Conservation (phyloP, 2,797 vertebrate species). For the Diceros bicornis region DNA sequence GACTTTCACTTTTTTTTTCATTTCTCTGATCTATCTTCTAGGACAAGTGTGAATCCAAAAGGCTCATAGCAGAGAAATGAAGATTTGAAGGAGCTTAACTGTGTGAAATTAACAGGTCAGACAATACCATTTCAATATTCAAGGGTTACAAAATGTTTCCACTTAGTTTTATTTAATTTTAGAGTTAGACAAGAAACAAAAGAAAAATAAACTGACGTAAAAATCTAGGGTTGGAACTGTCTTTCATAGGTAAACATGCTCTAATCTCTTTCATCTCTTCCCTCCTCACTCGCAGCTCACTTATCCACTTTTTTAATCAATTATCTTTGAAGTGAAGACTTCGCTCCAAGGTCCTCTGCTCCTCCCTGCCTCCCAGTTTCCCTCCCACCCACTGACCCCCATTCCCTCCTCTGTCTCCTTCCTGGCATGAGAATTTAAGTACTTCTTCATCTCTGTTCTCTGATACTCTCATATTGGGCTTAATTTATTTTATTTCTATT, state of each 20-base stretch:
- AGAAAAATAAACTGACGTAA: neutral
- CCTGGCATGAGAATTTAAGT: neutral
- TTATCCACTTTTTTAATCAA: neutral
- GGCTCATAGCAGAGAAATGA: slow-evolving; percentile 18
- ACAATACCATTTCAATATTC: neutral
- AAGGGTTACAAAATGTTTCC: slow-evolving; percentile 33
- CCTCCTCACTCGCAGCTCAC: neutral
- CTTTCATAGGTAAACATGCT: neutral
- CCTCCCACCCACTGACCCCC: neutral
- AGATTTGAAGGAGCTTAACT: neutral
- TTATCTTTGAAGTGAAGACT: neutral
- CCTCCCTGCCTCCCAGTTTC: neutral
- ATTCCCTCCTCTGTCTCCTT: neutral
- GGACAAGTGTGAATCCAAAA: slow-evolving; percentile 56
- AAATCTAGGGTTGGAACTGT: neutral
- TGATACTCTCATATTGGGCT: no score
- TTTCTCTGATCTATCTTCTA: slow-evolving; percentile 47
- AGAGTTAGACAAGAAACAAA: slow-evolving; percentile 37
- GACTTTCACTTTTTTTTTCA: neutral
- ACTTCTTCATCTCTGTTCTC: neutral
- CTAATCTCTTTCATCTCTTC: neutral
- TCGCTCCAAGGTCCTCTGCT: neutral
- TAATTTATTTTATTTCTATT: neutral
- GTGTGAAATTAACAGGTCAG: slow-evolving; percentile 31
- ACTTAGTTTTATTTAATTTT: slow-evolving; percentile 57